These are phyloP conservation scores for Leucophenga montana DNA, from an alignment of 2,888 invertebrate species.

Conservation along the genomic window DNA sequence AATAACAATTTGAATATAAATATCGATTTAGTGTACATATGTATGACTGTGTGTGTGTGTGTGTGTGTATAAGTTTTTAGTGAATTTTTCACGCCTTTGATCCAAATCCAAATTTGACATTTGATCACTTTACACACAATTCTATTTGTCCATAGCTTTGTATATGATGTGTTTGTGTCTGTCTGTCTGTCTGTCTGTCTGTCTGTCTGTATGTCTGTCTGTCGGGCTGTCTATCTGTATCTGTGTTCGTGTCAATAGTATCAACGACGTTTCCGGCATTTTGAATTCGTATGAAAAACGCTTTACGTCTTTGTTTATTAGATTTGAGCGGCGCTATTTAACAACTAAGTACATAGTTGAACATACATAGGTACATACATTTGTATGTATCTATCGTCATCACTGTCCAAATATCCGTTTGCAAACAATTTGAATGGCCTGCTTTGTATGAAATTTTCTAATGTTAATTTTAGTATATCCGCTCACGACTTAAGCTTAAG, in stretches of 20 bases:
- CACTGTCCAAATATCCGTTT: too few relatives aligned
- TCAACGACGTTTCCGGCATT: conserved; percentile 64
- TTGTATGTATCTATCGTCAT: too few relatives aligned
- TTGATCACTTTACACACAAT: conserved; percentile 20
- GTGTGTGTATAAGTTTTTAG: neutral
- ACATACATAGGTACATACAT: too few relatives aligned
- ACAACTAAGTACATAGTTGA: neutral
- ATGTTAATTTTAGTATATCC: too few relatives aligned
- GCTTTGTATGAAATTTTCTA: too few relatives aligned
- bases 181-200: neutral
- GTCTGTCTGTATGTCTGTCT: neutral
- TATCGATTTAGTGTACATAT: neutral
- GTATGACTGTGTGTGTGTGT: too few relatives aligned
- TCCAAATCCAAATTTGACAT: conserved; percentile 21
- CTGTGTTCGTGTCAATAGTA: conserved; percentile 36
- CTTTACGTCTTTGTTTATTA: conserved; percentile 35
- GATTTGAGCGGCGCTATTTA: conserved; percentile 3
- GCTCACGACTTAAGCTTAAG: too few relatives aligned
- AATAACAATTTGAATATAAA: neutral
- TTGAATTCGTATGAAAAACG: conserved; percentile 60
- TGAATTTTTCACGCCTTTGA: conserved; percentile 12
- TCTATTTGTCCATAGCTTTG: neutral
- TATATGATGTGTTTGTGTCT: neutral
- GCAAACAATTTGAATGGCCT: too few relatives aligned
- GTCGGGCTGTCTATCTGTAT: neutral